Evolutionary conservation across 2,113 vertebrate genomes (phyloP).

Genomic region (Grantiella picta): DNA sequence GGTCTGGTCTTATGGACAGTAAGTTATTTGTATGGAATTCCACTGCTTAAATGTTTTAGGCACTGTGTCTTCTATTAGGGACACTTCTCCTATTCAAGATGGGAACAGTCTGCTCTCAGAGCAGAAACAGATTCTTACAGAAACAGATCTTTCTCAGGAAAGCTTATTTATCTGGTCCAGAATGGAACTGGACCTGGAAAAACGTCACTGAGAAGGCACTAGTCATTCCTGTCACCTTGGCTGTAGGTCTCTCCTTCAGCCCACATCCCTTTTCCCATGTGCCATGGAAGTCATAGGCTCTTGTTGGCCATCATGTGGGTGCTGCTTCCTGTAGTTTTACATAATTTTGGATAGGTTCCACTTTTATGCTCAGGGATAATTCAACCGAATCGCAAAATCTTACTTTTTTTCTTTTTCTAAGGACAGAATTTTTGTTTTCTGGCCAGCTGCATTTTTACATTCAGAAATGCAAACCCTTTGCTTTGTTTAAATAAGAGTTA

Average conservation of each 20-base stretch:
- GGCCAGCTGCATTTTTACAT: neutral
- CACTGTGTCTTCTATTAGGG: neutral
- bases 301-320: neutral
- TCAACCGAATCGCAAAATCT: neutral
- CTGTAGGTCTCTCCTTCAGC: neutral
- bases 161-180: neutral
- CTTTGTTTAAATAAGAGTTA: constrained; percentile 55
- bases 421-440: neutral
- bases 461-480: constrained; percentile 3
- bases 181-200: neutral
- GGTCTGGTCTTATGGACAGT: neutral
- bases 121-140: neutral
- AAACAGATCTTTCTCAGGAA: neutral
- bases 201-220: neutral
- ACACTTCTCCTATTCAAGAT: neutral
- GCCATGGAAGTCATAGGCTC: neutral
- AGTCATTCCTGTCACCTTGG: neutral
- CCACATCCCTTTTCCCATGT: neutral
- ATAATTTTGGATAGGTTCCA: neutral
- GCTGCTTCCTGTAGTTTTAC: neutral
- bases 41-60: neutral
- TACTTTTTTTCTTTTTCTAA: neutral
- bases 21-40: neutral
- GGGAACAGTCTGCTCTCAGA: neutral
- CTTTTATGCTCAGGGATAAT: neutral